A percentile compares a stretch with the other conserved stretches of the same genome.
These are phyloP conservation scores for Chydorus sphaericus DNA, from an alignment of 2,888 invertebrate species.

Conservation along the genomic window DNA sequence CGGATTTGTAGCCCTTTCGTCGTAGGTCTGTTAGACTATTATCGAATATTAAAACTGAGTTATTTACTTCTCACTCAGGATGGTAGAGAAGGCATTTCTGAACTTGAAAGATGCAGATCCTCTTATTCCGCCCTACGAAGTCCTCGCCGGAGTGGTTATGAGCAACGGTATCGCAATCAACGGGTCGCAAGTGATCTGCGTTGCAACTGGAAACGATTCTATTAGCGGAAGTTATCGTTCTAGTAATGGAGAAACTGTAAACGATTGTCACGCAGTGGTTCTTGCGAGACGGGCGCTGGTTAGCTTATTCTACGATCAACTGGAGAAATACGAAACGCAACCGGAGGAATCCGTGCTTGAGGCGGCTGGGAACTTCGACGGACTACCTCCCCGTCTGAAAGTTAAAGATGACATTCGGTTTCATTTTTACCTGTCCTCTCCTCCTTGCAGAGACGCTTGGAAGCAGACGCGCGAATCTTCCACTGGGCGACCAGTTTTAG, in stretches of 20 bases:
- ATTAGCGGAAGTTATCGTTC: slow-evolving; percentile 87
- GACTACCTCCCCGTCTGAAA: neutral
- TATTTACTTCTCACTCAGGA: too few relatives aligned
- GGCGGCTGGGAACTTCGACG: slow-evolving; percentile 34
- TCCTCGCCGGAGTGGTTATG: slow-evolving; percentile 90
- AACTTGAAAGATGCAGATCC: too few relatives aligned
- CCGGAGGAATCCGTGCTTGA: slow-evolving; percentile 32
- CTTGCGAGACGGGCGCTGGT: slow-evolving; percentile 52
- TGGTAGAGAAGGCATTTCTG: too few relatives aligned
- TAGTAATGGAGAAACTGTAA: slow-evolving; percentile 66
- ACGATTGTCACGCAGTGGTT: slow-evolving; percentile 96
- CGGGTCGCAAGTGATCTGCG: slow-evolving; percentile 42
- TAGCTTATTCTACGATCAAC: slow-evolving; percentile 40
- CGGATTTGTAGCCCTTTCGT: too few relatives aligned
- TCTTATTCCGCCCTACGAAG: too few relatives aligned
- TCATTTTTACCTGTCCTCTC: slow-evolving; percentile 91
- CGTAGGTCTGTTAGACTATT: too few relatives aligned
- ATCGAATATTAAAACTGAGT: too few relatives aligned
- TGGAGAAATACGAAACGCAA: slow-evolving; percentile 43
- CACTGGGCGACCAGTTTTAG: too few relatives aligned
- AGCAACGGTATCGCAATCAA: slow-evolving; percentile 44
- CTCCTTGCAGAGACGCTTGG: slow-evolving; percentile 90
- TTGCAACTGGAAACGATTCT: slow-evolving; percentile 87
- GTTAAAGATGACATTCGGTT: slow-evolving; percentile 36
- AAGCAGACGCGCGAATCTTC: too few relatives aligned